A percentile compares a stretch with the other conserved stretches of the same genome.
Conservation (phyloP, 2,113 vertebrate genomes). For the Neomonachus schauinslandi region DNA sequence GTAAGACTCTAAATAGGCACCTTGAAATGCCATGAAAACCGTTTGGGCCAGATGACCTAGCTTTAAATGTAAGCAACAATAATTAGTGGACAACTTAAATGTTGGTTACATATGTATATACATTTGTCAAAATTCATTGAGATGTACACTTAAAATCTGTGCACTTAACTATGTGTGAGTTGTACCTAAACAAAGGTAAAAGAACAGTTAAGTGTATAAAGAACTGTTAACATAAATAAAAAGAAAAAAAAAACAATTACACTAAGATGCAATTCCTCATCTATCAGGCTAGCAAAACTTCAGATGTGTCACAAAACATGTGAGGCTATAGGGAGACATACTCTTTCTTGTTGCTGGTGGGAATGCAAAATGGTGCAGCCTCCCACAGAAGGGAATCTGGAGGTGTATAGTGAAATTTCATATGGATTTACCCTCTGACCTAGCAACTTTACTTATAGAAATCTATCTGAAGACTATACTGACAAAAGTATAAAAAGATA, state of each 20-base stretch:
- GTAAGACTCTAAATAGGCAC: not conserved
- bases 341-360: not conserved
- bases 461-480: constrained; percentile 8
- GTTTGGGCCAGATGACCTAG: not conserved
- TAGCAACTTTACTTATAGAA: constrained; percentile 28
- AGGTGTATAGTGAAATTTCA: not conserved
- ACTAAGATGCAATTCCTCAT: constrained; percentile 28
- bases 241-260: not conserved
- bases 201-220: not conserved
- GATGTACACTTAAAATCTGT: not conserved
- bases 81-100: not conserved
- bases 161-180: constrained; percentile 23
- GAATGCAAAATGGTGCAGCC: not conserved
- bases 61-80: not conserved
- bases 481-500: not conserved
- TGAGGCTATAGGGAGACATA: not conserved
- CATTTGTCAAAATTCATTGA: constrained; percentile 35
- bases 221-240: constrained; percentile 7
- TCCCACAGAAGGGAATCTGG: not conserved
- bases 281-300: not conserved
- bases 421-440: not conserved
- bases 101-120: not conserved
- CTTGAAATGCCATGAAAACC: not conserved
- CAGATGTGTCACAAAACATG: constrained; percentile 27
- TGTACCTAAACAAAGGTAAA: not conserved